Evolutionary conservation across 2,797 vertebrate species (phyloP).

Genomic region (Phalanger gymnotis): DNA sequence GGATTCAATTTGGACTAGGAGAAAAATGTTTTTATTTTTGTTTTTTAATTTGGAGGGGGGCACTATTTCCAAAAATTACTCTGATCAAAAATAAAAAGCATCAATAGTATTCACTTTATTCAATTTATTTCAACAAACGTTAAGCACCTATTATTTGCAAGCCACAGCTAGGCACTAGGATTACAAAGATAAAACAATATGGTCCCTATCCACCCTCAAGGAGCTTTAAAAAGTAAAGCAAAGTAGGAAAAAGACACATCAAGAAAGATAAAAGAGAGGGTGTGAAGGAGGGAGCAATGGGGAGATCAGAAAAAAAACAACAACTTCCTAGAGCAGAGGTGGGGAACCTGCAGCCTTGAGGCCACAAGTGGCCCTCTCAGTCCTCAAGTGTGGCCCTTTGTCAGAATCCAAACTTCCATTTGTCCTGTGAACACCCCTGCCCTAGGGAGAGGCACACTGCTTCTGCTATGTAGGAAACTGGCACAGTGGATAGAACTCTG

Average conservation of each 20-base stretch:
- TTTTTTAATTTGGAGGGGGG: background rate
- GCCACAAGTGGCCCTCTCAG: too few relatives aligned
- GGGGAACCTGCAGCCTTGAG: too few relatives aligned
- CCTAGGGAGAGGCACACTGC: background rate
- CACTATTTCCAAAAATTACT: background rate
- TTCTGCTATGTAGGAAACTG: background rate
- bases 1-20: background rate
- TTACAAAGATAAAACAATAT: background rate
- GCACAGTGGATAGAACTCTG: background rate
- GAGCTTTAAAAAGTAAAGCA: background rate
- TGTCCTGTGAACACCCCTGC: too few relatives aligned
- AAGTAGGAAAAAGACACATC: background rate
- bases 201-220: background rate
- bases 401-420: too few relatives aligned
- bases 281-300: fast-evolving
- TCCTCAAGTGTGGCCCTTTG: too few relatives aligned
- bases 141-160: background rate
- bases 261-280: background rate
- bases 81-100: background rate
- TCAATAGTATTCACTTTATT: background rate
- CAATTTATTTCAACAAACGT: background rate
- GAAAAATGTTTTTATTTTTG: background rate
- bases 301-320: background rate
- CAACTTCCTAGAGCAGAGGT: background rate
- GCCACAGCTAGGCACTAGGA: background rate